Evolutionary conservation across 2,797 vertebrate species (phyloP).

Genomic region (Gymnothorax reevesii): DNA sequence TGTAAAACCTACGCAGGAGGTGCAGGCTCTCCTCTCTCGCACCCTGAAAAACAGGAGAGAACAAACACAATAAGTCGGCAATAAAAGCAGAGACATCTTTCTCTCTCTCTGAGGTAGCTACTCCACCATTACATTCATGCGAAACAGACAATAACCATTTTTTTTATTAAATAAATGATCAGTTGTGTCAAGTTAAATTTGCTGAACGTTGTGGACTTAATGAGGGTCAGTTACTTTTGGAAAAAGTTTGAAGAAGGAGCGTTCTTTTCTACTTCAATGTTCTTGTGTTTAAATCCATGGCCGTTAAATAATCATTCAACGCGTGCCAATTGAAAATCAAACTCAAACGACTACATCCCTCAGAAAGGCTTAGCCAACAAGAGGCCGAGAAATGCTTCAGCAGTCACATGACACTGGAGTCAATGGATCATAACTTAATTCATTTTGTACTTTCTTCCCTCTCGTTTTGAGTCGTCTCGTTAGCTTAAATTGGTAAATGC

Average conservation of each 20-base stretch:
- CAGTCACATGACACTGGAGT: no score
- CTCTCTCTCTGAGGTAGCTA: background rate
- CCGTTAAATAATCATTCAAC: no score
- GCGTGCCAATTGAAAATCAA: no score
- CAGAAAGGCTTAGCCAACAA: no score
- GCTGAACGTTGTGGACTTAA: background rate
- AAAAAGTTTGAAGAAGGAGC: background rate
- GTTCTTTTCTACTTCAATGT: background rate
- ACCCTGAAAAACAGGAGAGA: conserved; percentile 73
- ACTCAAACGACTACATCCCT: no score
- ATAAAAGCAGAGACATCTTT: background rate
- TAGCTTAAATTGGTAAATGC: no score
- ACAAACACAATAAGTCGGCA: background rate
- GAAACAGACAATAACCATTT: background rate
- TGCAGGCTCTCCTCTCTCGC: conserved; percentile 95
- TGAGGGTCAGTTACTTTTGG: background rate
- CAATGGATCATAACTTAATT: no score
- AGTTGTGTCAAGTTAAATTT: no score
- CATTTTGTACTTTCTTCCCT: no score
- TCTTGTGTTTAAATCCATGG: no score
- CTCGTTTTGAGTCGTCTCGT: no score
- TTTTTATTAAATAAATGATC: background rate
- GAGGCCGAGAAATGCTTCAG: no score
- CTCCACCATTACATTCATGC: background rate
- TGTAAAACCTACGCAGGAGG: conserved; percentile 91